These are phyloP conservation scores for Zingel zingel DNA, from an alignment of 2,113 vertebrate genomes.

Conservation along the genomic window DNA sequence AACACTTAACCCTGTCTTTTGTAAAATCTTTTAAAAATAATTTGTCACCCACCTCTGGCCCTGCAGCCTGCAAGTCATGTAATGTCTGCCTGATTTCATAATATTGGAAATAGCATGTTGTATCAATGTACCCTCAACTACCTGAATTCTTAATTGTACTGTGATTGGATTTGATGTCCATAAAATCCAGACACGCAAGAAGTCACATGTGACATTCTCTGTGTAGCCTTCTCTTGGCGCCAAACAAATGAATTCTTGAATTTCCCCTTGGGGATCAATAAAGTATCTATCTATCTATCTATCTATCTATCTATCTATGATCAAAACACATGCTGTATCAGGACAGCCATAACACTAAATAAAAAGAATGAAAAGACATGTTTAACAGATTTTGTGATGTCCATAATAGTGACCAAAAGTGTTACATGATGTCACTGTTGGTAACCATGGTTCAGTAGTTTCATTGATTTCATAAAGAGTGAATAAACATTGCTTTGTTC, in stretches of 20 bases:
- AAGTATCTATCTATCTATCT: neutral
- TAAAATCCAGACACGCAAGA: neutral
- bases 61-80: neutral
- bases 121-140: neutral
- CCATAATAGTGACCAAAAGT: neutral
- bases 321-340: neutral
- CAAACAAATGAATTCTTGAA: neutral
- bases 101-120: neutral
- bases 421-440: neutral
- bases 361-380: neutral
- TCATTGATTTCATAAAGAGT: conserved; percentile 7
- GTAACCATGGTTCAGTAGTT: conserved; percentile 8
- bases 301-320: neutral
- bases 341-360: neutral
- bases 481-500: conserved; percentile 26
- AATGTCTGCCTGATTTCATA: neutral
- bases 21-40: neutral
- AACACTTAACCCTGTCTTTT: neutral
- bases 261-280: no score
- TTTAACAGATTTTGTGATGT: conserved; percentile 1
- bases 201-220: neutral
- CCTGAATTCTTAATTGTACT: neutral
- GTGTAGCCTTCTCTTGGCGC: neutral
- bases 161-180: neutral
- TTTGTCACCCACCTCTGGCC: neutral